Evolutionary conservation across 2,797 vertebrate species (phyloP), one percentile per base, ranked within the genome.

Genomic region (Eurystomus glaucurus): DNA sequence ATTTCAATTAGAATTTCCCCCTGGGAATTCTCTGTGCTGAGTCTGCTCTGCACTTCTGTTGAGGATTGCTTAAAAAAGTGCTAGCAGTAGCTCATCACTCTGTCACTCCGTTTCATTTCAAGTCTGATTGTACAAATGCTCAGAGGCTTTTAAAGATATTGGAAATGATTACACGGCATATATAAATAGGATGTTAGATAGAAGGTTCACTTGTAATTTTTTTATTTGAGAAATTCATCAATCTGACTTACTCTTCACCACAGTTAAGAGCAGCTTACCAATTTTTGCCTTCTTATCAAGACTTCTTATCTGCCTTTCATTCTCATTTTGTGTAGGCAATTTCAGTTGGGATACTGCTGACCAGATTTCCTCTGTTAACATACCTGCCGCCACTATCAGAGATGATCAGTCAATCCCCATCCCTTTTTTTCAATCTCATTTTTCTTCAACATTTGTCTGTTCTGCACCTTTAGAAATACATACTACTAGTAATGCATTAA

Each of bases 381-480:
- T 20, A 43, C 3, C 18, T 76, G 18, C 18, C 21, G 66, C 50
- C 50, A 35, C 11, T 11, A 14, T n/a, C 19, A 21, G 25, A 82
- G 37, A 46, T 19, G 22, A 4, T 72, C 39, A 29, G 15, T 29
- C 21, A 69, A 9, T 28, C 3, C 10, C 5, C 6, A 0, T 0
- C 3, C 2, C 7, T 31, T 39, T 57, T 60, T 57, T 45, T 10
- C 60, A 43, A 5, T 2, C 21, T 2, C 2, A 21, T 74, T 76
- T 79, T 31, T 2, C 13, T 62, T 79, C 26, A 46, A 62, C 22
- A 31, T 83, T 41, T 29, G 28, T 50, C 66, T 45, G 26, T 55
- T 70, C 35, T 62, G 43, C 28, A 62, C 13, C 17, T 74, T 90
- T 23, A 74, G 29, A 83, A 70, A 83, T 29, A 23, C n/a, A 21